A percentile compares a stretch with the other conserved stretches of the same genome.
phyloP scores from a whole-genome alignment of 2,113 vertebrate genomes.

The Fregetta grallaria region DNA sequence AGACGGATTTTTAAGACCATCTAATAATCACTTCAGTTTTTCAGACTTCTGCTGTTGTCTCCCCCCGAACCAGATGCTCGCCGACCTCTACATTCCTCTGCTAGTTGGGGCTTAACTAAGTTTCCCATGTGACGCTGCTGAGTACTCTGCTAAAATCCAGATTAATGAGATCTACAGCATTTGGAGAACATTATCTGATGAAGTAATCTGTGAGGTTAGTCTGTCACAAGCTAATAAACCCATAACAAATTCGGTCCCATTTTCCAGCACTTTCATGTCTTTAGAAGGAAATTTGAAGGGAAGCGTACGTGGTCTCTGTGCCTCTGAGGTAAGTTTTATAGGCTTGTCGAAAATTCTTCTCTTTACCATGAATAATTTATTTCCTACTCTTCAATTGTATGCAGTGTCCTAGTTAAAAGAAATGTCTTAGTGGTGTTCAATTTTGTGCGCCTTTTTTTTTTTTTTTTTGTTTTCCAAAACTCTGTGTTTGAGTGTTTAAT shows the following conservation, averaged over 20 bases:
- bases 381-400: background rate
- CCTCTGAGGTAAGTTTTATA: background rate
- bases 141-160: constrained; percentile 7
- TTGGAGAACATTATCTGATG: constrained; percentile 18
- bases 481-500: background rate
- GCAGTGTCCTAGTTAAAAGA: background rate
- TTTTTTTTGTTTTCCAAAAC: background rate
- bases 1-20: background rate
- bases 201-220: background rate
- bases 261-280: background rate
- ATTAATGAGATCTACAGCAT: constrained; percentile 20
- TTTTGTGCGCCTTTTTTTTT: background rate
- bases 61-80: background rate
- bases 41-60: background rate
- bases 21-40: background rate
- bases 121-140: background rate
- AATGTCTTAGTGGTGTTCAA: background rate
- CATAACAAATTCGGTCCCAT: background rate
- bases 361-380: constrained; percentile 8
- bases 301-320: background rate
- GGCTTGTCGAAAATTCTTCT: background rate
- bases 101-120: background rate
- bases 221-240: background rate
- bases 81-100: background rate
- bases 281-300: background rate